A percentile compares a stretch with the other conserved stretches of the same genome.
Conservation (phyloP, 2,797 vertebrate genomes). For the Danio tinwini region DNA sequence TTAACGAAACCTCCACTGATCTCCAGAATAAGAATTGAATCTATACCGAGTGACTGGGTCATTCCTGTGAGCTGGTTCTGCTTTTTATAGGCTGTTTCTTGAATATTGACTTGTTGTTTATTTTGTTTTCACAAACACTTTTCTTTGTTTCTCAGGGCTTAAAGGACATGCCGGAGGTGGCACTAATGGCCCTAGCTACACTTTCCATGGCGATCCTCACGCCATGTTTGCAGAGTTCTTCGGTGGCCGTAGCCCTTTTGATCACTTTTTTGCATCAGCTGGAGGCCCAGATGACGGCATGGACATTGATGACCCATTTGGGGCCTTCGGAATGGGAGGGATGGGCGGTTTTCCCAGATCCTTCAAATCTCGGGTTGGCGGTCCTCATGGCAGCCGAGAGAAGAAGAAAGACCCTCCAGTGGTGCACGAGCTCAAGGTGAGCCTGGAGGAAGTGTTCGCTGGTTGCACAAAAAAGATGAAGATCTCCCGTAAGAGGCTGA, state of each 20-base stretch:
- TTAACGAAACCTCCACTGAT: conserved; percentile 19
- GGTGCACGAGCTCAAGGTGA: conserved; percentile 94
- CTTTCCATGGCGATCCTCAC: conserved; percentile 95
- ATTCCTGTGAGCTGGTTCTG: conserved; percentile 34
- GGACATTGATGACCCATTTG: conserved; percentile 92
- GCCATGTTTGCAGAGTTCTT: conserved; percentile 97
- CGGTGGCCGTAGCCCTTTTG: conserved; percentile 92
- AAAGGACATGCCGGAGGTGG: conserved; percentile 78
- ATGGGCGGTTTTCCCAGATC: conserved; percentile 75
- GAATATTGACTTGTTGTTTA: background rate
- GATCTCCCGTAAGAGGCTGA: conserved; percentile 95
- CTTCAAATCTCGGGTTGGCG: conserved; percentile 71
- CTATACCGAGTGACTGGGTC: conserved; percentile 28
- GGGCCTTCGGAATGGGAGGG: conserved; percentile 83
- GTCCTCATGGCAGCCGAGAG: conserved; percentile 69
- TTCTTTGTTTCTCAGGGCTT: conserved; percentile 73
- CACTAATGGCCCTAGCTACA: conserved; percentile 87
- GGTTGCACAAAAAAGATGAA: conserved; percentile 98
- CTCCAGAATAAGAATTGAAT: conserved; percentile 35
- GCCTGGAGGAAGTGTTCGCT: conserved; percentile 93
- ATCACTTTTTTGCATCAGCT: conserved; percentile 91
- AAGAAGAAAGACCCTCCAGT: conserved; percentile 94
- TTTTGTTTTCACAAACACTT: background rate
- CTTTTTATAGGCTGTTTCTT: conserved; percentile 14
- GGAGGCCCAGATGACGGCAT: conserved; percentile 85